Evolutionary conservation across 2,888 invertebrate species (phyloP), one percentile per base, ranked within the genome.

Genomic region (Polydrusus cervinus): DNA sequence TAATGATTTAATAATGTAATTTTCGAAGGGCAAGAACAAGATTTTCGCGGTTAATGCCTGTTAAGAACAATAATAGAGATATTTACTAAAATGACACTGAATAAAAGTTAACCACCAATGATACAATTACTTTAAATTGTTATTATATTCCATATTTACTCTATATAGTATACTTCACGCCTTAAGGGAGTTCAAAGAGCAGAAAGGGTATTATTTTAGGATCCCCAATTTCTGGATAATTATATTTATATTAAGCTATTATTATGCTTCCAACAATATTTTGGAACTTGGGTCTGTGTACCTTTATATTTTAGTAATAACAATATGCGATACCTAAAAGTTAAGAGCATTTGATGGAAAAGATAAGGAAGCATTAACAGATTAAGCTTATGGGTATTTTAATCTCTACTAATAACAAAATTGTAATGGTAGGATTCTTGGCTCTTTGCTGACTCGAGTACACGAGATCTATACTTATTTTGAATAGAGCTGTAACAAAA

Each of bases 121-220:
- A 30, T 51, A 18, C 30, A 34, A 49, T 30, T 66, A 53, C 38
- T 66, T 53, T 68, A 53, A 68, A 45, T 43, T 34, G 53, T 40
- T 68, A 18, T 66, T 34, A 18, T 49, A 18, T 34, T 9, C 66
- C 16, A 51, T 64, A 64, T 30, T 66, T 66, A 66, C 49, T 57
- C 55, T 43, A 45, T 53, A 53, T 53, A 25, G n/a, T 25, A 53
- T 53, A 51, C 51, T 53, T 53, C 53, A n/a, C 38, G 57, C 51
- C 71, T 64, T 25, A 47, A 65, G 55, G 65, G 71, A 43, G 45
- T 55, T 43, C 45, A 53, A 40, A 45, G 40, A 55, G 65, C 53
- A 64, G 55, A 62, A 62, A 65, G 55, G 53, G 49, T 72, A 30
- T 72, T 72, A 72, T 72, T 72, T 72, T 72, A 72, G 66, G 72